phyloP scores from a whole-genome alignment of 2,113 vertebrate genomes.

The Pachyramphus minor region DNA sequence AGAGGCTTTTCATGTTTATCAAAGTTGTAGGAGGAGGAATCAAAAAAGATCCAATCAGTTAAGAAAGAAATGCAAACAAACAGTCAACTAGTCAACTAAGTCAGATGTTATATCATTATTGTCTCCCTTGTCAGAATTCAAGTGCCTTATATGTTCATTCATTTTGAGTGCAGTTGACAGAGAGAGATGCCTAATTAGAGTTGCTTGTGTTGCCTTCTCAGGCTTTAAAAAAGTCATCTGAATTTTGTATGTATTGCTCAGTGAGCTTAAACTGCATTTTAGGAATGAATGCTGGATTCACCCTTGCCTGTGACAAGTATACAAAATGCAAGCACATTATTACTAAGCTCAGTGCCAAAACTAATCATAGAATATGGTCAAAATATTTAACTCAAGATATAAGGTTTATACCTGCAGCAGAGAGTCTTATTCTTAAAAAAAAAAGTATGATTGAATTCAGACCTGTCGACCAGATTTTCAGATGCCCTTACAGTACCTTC shows the following conservation, averaged over 20 bases:
- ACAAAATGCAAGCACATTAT: neutral
- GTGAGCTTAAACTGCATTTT: neutral
- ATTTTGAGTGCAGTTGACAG: neutral
- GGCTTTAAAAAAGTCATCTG: neutral
- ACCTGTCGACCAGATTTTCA: neutral
- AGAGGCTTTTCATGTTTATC: neutral
- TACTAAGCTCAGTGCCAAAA: neutral
- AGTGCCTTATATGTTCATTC: neutral
- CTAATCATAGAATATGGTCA: neutral
- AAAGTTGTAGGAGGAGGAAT: neutral
- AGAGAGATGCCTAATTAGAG: neutral
- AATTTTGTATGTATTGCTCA: neutral
- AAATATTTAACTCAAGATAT: neutral
- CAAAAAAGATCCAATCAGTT: neutral
- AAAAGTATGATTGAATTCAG: neutral
- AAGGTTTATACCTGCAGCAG: neutral
- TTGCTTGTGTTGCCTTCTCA: neutral
- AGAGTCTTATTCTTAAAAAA: neutral
- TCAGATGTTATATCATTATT: neutral
- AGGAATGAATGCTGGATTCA: neutral
- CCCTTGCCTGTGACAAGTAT: neutral
- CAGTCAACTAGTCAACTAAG: neutral
- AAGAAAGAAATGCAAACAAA: neutral
- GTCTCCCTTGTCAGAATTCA: neutral
- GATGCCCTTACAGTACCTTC: neutral